A percentile compares a stretch with the other conserved stretches of the same genome.
phyloP scores from a whole-genome alignment of 2,888 invertebrate species.

The Leucophenga montana region DNA sequence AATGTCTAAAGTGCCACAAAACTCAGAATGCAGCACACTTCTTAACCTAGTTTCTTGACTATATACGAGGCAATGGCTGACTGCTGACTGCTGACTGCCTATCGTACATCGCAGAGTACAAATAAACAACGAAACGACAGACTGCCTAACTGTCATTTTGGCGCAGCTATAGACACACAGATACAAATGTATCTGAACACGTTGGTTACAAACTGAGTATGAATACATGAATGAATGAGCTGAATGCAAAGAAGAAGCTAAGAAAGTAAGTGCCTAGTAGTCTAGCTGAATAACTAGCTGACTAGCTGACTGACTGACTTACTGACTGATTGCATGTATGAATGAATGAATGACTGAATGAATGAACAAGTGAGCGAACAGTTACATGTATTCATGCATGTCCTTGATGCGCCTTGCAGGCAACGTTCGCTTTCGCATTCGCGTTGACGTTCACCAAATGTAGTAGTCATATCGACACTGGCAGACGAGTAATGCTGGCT shows the following conservation, averaged over 20 bases:
- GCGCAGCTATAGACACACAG: no score
- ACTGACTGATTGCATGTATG: background rate
- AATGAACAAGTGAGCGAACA: background rate
- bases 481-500: background rate
- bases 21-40: conserved; percentile 1
- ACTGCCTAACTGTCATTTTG: no score
- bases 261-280: no score
- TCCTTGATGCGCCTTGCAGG: conserved; percentile 13
- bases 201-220: background rate
- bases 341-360: background rate
- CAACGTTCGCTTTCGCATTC: background rate
- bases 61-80: background rate
- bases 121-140: no score
- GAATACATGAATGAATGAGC: background rate
- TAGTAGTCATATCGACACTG: no score
- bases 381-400: background rate
- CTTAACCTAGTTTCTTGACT: conserved; percentile 9
- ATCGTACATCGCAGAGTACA: no score
- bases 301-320: no score
- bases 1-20: conserved; percentile 1
- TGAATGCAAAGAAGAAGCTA: background rate
- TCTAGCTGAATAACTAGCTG: no score
- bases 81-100: background rate
- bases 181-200: background rate
- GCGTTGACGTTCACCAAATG: no score